Conservation (phyloP, 2,113 vertebrate genomes). For the Mixornis gularis region DNA sequence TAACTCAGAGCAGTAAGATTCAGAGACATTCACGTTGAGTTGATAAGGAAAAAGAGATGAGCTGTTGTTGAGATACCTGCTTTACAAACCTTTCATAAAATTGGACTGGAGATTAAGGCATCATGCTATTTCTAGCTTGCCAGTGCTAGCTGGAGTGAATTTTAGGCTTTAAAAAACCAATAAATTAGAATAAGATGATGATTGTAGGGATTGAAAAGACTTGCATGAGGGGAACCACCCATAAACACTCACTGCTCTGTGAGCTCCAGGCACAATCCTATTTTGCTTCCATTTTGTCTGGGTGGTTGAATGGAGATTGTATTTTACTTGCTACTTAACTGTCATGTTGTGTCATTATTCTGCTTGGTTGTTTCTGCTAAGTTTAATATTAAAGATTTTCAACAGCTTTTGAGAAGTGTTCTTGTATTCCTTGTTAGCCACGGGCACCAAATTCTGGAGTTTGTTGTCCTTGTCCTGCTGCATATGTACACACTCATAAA, state of each 20-base stretch:
- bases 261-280: neutral
- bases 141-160: neutral
- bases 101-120: neutral
- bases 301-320: neutral
- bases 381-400: neutral
- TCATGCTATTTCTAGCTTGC: neutral
- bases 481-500: neutral
- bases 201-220: neutral
- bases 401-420: neutral
- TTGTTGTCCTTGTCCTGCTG: neutral
- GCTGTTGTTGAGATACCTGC: neutral
- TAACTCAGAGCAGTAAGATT: neutral
- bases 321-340: neutral
- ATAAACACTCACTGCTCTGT: neutral
- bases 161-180: neutral
- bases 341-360: neutral
- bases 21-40: neutral
- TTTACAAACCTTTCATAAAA: neutral
- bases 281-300: neutral
- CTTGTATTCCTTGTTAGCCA: neutral
- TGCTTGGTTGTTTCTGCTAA: neutral
- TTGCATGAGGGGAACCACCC: neutral
- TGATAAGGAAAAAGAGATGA: neutral
- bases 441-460: neutral
- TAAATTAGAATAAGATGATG: neutral